Percentiles rank a stretch among this genome's conserved stretches.
Evolutionary conservation across 2,113 vertebrate species (phyloP).

Genomic region (Gnathonemus longibarbis): DNA sequence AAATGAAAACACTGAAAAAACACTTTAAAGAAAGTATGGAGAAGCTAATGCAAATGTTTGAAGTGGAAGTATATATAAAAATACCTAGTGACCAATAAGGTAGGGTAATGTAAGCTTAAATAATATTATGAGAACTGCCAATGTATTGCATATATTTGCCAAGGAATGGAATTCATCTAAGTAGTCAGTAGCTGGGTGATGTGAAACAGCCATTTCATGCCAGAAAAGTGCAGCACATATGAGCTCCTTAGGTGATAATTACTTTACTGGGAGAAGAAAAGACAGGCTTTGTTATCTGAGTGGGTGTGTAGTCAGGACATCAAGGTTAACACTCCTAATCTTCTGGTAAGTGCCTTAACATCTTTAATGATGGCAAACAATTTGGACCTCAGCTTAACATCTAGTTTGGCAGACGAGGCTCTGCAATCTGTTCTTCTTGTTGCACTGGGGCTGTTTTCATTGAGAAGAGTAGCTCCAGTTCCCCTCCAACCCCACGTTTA

Average conservation of each 20-base stretch:
- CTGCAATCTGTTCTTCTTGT: not conserved
- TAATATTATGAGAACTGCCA: not conserved
- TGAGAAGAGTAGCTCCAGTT: not conserved
- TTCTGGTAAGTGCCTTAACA: not conserved
- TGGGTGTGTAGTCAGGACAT: not conserved
- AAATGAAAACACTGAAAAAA: not conserved
- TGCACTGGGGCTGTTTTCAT: not conserved
- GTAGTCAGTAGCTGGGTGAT: not conserved
- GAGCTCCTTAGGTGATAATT: not conserved
- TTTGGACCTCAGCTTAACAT: not conserved
- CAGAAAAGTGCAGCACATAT: not conserved
- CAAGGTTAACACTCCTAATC: not conserved
- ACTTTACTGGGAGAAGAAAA: not conserved
- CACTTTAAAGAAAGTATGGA: not conserved
- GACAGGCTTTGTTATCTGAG: not conserved
- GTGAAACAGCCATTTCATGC: not conserved
- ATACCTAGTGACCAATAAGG: not conserved
- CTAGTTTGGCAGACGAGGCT: not conserved
- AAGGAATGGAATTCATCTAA: not conserved
- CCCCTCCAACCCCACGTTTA: not conserved
- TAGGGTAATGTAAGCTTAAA: not conserved
- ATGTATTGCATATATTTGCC: not conserved
- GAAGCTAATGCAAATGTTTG: not conserved
- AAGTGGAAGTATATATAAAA: not conserved
- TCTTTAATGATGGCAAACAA: not conserved